Percentiles rank a stretch among this genome's conserved stretches.
These are phyloP conservation scores for Glandiceps talaboti DNA, from an alignment of 53 echinoderm and acorn worm species.

Conservation along the genomic window DNA sequence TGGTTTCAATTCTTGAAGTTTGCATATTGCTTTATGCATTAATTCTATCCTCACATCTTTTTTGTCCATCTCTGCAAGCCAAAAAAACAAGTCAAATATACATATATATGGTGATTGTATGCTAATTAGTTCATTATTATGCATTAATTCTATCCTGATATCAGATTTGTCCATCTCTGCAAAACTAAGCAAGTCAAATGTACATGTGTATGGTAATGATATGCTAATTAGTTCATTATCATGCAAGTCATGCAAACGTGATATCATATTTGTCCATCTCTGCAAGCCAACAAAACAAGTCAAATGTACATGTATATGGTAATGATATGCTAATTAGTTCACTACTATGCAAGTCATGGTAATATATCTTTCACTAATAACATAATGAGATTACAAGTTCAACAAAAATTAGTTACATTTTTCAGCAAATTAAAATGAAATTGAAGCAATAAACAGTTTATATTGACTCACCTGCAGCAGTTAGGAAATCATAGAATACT, in stretches of 20 bases:
- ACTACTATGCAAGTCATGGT: slow-evolving; percentile 13
- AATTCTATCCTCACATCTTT: slow-evolving; percentile 37
- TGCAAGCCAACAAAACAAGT: no score
- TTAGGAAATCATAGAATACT: slow-evolving; percentile 76
- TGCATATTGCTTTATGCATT: slow-evolving; percentile 48
- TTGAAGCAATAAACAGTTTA: no score
- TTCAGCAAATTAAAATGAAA: no score
- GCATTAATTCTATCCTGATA: slow-evolving; percentile 43
- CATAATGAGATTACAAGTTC: no score
- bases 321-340: slow-evolving; percentile 1
- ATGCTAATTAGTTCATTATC: slow-evolving; percentile 11
- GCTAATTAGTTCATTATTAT: slow-evolving; percentile 15
- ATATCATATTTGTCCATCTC: slow-evolving; percentile 26
- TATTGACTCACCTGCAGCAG: slow-evolving; percentile 91
- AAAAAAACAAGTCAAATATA: no score
- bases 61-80: slow-evolving; percentile 42
- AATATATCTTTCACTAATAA: slow-evolving; percentile 1
- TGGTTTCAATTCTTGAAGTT: slow-evolving; percentile 49
- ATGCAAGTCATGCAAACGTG: slow-evolving; percentile 9
- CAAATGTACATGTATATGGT: no score
- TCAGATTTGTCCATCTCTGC: slow-evolving; percentile 31
- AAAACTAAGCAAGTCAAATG: no score
- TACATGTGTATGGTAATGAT: no score
- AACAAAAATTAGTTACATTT: no score
- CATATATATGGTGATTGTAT: no score